These are phyloP conservation scores for Lottia scabra DNA, from an alignment of 2,888 invertebrate species.

Conservation along the genomic window DNA sequence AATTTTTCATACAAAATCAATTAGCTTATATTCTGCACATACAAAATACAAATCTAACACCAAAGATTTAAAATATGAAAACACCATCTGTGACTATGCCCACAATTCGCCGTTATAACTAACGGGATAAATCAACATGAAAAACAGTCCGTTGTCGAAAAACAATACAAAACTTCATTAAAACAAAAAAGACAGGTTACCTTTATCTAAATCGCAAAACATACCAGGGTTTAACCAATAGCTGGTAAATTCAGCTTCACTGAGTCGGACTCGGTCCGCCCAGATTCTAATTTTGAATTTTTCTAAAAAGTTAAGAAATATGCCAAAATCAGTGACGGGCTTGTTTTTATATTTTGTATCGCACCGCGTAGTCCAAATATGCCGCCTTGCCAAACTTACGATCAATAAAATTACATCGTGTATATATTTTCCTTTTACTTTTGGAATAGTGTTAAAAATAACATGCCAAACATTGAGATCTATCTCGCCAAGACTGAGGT, in stretches of 20 bases:
- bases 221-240: constrained; percentile 6
- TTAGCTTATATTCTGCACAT: too few species aligned
- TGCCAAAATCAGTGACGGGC: background rate
- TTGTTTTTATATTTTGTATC: background rate
- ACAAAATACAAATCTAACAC: too few species aligned
- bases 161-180: too few species aligned
- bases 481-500: background rate
- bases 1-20: too few species aligned
- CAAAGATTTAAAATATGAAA: too few species aligned
- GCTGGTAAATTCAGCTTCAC: background rate
- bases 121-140: too few species aligned
- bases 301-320: background rate
- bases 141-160: too few species aligned
- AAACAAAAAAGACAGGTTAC: background rate
- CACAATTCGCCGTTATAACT: too few species aligned
- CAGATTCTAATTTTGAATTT: constrained; percentile 1
- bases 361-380: background rate
- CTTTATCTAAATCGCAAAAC: background rate
- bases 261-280: background rate
- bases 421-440: background rate
- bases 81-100: too few species aligned
- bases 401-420: background rate
- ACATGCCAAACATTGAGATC: constrained; percentile 6
- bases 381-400: background rate
- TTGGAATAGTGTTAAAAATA: background rate